Evolutionary conservation across 2,888 invertebrate genomes (phyloP).

Genomic region (Orthosia incerta): DNA sequence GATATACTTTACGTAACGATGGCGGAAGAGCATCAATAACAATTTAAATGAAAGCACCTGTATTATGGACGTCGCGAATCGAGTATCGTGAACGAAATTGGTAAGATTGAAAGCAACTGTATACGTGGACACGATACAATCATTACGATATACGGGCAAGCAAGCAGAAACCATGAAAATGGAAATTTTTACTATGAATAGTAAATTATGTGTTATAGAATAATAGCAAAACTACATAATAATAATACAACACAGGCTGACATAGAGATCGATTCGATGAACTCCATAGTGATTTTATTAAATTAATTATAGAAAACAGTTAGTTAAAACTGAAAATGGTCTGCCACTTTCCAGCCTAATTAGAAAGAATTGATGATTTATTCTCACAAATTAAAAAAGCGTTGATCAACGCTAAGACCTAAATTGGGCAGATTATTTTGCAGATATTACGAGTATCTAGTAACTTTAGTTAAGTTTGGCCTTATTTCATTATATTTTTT

Average conservation of each 20-base stretch:
- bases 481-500: background rate
- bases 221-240: background rate
- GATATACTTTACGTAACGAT: constrained; percentile 56
- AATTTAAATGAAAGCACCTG: constrained; percentile 75
- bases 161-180: constrained; percentile 11
- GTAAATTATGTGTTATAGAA: background rate
- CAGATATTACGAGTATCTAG: background rate
- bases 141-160: constrained; percentile 29
- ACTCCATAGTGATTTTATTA: constrained; percentile 1
- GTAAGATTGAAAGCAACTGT: constrained; percentile 64
- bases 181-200: background rate
- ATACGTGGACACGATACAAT: constrained; percentile 16
- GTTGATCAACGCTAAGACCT: constrained; percentile 3
- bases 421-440: constrained; percentile 4
- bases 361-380: constrained; percentile 28
- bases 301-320: constrained; percentile 27
- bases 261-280: background rate
- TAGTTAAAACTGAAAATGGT: constrained; percentile 30
- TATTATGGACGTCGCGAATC: constrained; percentile 70
- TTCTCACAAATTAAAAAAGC: constrained; percentile 29
- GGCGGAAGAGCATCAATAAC: constrained; percentile 67
- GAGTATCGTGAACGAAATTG: constrained; percentile 70
- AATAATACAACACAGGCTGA: background rate
- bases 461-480: background rate
- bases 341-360: constrained; percentile 39